These are phyloP conservation scores for Dufourea novaeangliae DNA, from an alignment of 1,140 invertebrate genomes.

Conservation along the genomic window DNA sequence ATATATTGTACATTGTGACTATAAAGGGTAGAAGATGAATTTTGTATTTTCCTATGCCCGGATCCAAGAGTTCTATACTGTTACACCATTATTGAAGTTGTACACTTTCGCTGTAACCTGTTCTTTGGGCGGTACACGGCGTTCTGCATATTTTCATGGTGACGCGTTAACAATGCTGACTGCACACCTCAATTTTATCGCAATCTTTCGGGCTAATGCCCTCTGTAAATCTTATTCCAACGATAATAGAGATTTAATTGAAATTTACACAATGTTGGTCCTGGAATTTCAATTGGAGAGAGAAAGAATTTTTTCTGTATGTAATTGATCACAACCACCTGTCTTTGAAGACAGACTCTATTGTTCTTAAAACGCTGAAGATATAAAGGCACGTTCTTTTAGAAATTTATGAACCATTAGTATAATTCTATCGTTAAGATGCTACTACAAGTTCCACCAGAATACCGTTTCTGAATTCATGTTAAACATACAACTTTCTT, in stretches of 20 bases:
- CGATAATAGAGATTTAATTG: not conserved
- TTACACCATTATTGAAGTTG: too few species aligned
- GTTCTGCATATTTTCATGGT: conserved; percentile 3
- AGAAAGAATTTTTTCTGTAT: too few species aligned
- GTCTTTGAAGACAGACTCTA: not conserved
- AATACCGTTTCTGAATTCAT: not conserved
- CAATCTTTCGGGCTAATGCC: too few species aligned
- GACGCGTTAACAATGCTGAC: conserved; percentile 6
- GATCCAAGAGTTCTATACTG: too few species aligned
- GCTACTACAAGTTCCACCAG: not conserved
- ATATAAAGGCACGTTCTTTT: not conserved
- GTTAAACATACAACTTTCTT: conserved; percentile 11
- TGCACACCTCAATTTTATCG: not conserved
- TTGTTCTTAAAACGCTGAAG: not conserved
- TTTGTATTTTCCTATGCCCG: too few species aligned
- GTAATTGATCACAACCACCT: too few species aligned
- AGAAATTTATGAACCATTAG: not conserved
- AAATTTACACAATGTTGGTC: not conserved
- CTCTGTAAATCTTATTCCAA: not conserved
- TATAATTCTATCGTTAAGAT: not conserved
- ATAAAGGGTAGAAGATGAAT: too few species aligned
- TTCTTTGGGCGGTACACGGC: not conserved
- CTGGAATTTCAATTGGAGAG: too few species aligned
- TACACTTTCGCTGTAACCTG: not conserved
- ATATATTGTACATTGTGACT: too few species aligned